Percentiles rank a stretch among this genome's conserved stretches.
phyloP scores from a whole-genome alignment of 2,113 vertebrate genomes.

The Lathamus discolor region DNA sequence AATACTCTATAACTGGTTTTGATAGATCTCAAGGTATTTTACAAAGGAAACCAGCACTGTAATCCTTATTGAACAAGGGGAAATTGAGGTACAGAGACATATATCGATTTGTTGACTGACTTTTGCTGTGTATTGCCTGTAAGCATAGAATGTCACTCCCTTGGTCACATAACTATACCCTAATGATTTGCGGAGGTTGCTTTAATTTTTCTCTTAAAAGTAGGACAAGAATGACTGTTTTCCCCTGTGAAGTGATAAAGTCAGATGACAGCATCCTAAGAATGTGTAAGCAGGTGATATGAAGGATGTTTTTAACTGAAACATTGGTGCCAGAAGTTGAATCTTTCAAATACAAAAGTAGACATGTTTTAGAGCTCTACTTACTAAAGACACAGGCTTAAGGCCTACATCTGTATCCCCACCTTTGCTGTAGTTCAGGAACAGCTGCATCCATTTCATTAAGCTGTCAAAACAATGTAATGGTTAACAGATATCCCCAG shows the following conservation, averaged over 20 bases:
- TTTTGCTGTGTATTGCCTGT: background rate
- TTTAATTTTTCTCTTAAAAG: background rate
- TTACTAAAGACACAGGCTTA: background rate
- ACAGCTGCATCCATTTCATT: background rate
- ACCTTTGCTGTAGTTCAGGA: background rate
- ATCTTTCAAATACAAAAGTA: background rate
- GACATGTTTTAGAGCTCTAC: background rate
- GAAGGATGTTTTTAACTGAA: background rate
- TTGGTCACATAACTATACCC: background rate
- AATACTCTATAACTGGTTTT: background rate
- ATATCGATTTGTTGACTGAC: background rate
- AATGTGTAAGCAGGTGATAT: background rate
- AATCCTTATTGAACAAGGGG: background rate
- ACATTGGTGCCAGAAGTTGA: background rate
- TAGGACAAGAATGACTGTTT: background rate
- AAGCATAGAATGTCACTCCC: background rate
- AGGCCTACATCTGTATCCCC: background rate
- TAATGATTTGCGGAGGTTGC: background rate
- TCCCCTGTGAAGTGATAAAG: background rate
- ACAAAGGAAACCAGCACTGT: background rate
- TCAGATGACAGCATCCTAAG: background rate
- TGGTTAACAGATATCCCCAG: background rate
- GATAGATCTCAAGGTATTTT: background rate
- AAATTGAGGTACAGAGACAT: background rate
- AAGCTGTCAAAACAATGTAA: background rate